phyloP scores from a whole-genome alignment of 2,888 invertebrate species.

The Ferrisia virgata region DNA sequence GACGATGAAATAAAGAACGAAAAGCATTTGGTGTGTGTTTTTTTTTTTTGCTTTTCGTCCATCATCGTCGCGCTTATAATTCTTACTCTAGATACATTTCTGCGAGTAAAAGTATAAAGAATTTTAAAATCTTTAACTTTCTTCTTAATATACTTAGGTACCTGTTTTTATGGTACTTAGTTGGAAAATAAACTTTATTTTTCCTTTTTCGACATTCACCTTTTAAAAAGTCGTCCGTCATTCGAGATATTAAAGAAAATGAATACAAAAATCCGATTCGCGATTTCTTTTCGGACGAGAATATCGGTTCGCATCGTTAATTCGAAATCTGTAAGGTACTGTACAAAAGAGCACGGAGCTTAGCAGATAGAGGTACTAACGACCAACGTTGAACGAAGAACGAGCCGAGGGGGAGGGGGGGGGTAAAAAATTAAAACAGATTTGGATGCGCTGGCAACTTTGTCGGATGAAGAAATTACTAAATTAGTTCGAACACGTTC shows the following conservation, averaged over 20 bases:
- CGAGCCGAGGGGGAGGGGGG: too few species aligned
- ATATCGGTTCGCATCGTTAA: background rate
- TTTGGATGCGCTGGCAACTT: background rate
- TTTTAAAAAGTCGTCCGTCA: background rate
- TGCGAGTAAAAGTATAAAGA: background rate
- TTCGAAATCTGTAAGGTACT: too few species aligned
- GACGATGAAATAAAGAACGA: too few species aligned
- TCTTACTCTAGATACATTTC: too few species aligned
- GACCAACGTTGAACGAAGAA: too few species aligned
- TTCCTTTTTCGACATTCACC: background rate
- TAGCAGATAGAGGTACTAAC: background rate
- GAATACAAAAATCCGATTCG: background rate
- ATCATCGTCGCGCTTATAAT: too few species aligned
- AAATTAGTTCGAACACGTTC: slow-evolving; percentile 15
- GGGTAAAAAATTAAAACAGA: background rate
- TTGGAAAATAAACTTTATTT: background rate
- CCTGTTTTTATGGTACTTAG: too few species aligned
- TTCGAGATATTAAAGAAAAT: background rate
- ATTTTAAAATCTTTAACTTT: background rate
- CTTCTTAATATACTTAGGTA: too few species aligned
- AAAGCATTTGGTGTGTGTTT: too few species aligned
- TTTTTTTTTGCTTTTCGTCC: background rate
- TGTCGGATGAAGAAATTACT: slow-evolving; percentile 13
- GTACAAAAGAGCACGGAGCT: background rate
- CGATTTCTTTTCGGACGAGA: background rate